Conservation (phyloP, 1,140 invertebrate species). For the Sycobia sp. region DNA sequence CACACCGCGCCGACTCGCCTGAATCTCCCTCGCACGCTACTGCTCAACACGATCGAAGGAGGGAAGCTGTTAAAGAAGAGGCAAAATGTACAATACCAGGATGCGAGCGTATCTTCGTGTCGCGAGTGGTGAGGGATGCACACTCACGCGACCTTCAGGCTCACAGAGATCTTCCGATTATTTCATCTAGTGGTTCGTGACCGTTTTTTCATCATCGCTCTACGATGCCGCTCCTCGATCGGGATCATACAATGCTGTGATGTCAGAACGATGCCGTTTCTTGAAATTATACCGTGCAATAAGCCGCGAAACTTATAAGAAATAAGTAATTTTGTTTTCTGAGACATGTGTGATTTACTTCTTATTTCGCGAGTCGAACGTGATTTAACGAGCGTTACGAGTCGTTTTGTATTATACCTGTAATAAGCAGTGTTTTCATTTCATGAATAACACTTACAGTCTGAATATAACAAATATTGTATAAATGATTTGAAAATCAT, state of each 20-base stretch:
- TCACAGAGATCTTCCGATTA: conserved; percentile 52
- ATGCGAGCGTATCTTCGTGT: conserved; percentile 68
- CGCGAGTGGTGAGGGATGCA: conserved; percentile 65
- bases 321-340: conserved; percentile 7
- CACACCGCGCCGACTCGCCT: conserved; percentile 24
- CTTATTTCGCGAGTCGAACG: neutral
- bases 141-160: conserved; percentile 64
- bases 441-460: conserved; percentile 20
- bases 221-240: conserved; percentile 44
- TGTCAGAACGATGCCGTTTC: conserved; percentile 47
- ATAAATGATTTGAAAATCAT: conserved; percentile 22
- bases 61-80: conserved; percentile 52
- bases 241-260: conserved; percentile 53
- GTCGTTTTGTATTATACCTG: conserved; percentile 26
- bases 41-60: conserved; percentile 43
- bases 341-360: conserved; percentile 3
- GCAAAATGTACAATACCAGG: conserved; percentile 65
- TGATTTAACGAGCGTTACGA: neutral
- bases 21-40: conserved; percentile 40
- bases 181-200: conserved; percentile 56
- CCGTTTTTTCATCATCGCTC: conserved; percentile 40
- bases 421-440: conserved; percentile 16
- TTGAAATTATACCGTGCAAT: conserved; percentile 25
- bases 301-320: conserved; percentile 5
- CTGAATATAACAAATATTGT: conserved; percentile 20